A percentile compares a stretch with the other conserved stretches of the same genome.
Evolutionary conservation across 2,113 vertebrate genomes (phyloP).

Genomic region (Chinchilla lanigera): DNA sequence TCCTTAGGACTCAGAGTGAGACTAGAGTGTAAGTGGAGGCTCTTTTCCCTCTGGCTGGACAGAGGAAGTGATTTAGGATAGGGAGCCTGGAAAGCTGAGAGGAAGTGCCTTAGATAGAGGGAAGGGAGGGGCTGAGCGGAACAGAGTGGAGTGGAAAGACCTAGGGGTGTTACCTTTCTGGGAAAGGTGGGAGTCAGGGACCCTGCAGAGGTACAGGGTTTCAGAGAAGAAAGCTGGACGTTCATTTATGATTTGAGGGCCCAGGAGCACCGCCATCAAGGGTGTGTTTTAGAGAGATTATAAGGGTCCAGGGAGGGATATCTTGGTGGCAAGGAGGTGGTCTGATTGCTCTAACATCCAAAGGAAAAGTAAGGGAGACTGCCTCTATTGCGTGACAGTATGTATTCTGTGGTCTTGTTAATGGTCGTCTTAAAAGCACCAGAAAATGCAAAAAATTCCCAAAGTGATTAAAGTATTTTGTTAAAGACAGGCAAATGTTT

Average conservation of each 20-base stretch:
- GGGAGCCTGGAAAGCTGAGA: background rate
- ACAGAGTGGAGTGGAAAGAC: accelerated
- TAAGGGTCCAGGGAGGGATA: no score
- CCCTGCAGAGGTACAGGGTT: background rate
- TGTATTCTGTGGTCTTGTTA: conserved; percentile 28
- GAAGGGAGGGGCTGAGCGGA: background rate
- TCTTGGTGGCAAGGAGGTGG: background rate
- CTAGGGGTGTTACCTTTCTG: accelerated
- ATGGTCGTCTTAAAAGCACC: background rate
- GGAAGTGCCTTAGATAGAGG: background rate
- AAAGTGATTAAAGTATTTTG: conserved; percentile 22
- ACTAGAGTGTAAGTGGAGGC: background rate
- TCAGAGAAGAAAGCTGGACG: background rate
- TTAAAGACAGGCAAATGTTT: background rate
- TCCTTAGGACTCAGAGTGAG: background rate
- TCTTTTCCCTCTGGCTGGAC: background rate
- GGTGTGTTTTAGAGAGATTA: background rate
- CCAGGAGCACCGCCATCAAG: background rate
- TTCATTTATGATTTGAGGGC: background rate
- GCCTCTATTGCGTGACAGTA: background rate
- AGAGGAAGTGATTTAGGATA: background rate
- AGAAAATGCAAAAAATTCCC: background rate
- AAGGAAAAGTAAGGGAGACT: background rate
- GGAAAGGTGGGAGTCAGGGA: no score
- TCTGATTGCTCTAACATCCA: background rate